These are phyloP conservation scores for Psilopsiagon aurifrons DNA, from an alignment of 2,113 vertebrate species.

Conservation along the genomic window DNA sequence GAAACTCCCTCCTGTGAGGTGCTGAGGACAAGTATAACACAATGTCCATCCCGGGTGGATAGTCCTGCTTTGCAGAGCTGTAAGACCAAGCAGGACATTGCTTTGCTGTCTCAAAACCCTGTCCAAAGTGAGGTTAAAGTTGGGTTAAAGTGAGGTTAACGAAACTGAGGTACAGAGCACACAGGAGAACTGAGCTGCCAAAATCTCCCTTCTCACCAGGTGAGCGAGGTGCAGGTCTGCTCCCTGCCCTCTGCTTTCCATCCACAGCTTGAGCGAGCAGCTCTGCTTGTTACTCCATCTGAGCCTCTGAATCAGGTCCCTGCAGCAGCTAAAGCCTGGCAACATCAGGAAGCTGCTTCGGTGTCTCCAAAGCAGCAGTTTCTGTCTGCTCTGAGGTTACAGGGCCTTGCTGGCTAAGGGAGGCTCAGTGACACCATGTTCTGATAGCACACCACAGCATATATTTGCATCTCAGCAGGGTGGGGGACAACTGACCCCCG, in stretches of 20 bases:
- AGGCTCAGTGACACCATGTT: neutral
- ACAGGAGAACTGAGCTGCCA: neutral
- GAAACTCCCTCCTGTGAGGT: neutral
- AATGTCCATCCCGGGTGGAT: fast-evolving
- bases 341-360: neutral
- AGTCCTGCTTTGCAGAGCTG: neutral
- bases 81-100: fast-evolving
- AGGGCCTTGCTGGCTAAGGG: neutral
- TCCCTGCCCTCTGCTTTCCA: neutral
- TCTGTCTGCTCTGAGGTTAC: neutral
- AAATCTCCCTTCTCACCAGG: fast-evolving
- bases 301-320: neutral
- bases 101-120: neutral
- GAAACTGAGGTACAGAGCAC: neutral
- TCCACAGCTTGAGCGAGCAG: neutral
- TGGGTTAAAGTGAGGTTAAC: fast-evolving
- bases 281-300: neutral
- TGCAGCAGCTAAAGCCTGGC: neutral
- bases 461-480: fast-evolving
- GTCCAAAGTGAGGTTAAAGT: fast-evolving
- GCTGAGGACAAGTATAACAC: neutral
- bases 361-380: neutral
- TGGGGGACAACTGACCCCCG: fast-evolving
- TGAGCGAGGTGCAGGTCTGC: neutral
- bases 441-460: fast-evolving